A percentile compares a stretch with the other conserved stretches of the same genome.
phyloP scores from a whole-genome alignment of 2,113 vertebrate genomes.

The Herpailurus yagouaroundi region DNA sequence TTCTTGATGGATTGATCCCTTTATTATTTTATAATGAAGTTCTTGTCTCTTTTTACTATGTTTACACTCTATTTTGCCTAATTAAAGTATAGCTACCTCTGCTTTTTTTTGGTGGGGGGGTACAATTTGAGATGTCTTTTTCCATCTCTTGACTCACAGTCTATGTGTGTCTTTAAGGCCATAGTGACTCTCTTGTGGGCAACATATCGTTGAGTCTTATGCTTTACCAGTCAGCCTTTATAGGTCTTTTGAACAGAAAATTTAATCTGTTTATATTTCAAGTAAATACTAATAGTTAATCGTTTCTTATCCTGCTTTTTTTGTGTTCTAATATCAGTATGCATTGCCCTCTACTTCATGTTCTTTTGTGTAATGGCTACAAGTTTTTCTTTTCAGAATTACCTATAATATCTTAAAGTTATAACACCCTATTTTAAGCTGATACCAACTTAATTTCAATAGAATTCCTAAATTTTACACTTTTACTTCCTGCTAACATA shows the following conservation, averaged over 20 bases:
- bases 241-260: neutral
- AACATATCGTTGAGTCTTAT: neutral
- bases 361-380: neutral
- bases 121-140: neutral
- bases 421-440: neutral
- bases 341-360: neutral
- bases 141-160: neutral
- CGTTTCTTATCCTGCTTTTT: neutral
- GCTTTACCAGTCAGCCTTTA: neutral
- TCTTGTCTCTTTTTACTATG: neutral
- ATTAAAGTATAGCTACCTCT: neutral
- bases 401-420: neutral
- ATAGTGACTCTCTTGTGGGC: neutral
- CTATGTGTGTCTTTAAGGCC: neutral
- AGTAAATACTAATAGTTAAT: neutral
- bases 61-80: neutral
- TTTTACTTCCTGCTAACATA: neutral
- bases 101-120: neutral
- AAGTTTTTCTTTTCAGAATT: neutral
- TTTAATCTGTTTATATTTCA: neutral
- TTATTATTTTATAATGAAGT: neutral
- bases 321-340: neutral
- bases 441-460: neutral
- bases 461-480: neutral
- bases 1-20: neutral